Conservation (phyloP, 1,140 invertebrate species). For the Drosophila subpulchrella region DNA sequence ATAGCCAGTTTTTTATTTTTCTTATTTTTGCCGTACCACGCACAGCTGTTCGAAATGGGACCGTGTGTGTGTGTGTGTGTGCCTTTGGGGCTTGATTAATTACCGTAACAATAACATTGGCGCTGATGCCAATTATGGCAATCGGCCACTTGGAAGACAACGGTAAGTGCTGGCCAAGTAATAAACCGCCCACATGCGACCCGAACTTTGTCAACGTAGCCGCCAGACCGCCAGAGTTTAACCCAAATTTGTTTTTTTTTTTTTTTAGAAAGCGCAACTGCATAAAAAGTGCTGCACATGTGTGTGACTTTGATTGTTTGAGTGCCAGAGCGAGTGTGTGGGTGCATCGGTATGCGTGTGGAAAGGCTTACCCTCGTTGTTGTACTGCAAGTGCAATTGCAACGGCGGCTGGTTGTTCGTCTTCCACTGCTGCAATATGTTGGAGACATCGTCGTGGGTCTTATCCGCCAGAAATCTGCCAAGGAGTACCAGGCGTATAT, state of each 20-base stretch:
- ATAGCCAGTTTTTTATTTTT: conserved; percentile 44
- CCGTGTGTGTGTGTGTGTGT: conserved; percentile 4
- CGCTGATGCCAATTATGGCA: conserved; percentile 55
- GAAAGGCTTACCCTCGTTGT: conserved; percentile 63
- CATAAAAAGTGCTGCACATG: conserved; percentile 18
- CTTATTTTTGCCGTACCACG: conserved; percentile 43
- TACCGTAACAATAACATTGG: conserved; percentile 54
- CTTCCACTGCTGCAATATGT: conserved; percentile 83
- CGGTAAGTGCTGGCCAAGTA: conserved; percentile 29
- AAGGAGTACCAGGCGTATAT: conserved; percentile 31
- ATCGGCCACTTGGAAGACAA: conserved; percentile 44
- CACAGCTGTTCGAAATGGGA: conserved; percentile 45
- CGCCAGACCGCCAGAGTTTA: conserved; percentile 54
- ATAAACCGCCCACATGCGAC: conserved; percentile 45
- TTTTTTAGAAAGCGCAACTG: conserved; percentile 71
- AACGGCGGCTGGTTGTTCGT: conserved; percentile 73
- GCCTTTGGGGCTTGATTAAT: conserved; percentile 51
- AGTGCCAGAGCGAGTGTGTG: not conserved
- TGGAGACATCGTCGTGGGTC: conserved; percentile 80
- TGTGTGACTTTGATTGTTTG: conserved; percentile 3
- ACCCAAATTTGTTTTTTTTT: conserved; percentile 71
- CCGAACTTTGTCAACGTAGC: conserved; percentile 57
- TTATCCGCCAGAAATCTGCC: conserved; percentile 81
- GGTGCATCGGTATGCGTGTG: conserved; percentile 41
- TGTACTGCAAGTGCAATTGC: conserved; percentile 55